phyloP scores from a whole-genome alignment of 2,888 invertebrate species.

The Pyrrhosoma nymphula region DNA sequence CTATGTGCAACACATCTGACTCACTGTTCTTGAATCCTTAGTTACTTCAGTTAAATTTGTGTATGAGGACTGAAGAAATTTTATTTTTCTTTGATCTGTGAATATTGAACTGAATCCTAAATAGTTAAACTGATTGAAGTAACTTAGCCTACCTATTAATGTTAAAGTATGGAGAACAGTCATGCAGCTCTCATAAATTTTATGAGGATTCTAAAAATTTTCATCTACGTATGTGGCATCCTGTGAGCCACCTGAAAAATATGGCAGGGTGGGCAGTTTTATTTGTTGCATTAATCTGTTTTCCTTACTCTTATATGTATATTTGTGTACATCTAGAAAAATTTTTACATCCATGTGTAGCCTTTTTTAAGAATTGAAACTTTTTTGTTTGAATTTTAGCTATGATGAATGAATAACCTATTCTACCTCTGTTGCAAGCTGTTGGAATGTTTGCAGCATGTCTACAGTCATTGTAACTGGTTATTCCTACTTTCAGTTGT shows the following conservation, averaged over 20 bases:
- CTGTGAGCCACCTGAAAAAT: too few species aligned
- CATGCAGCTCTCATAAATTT: not conserved
- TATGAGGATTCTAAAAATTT: not conserved
- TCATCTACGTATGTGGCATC: too few species aligned
- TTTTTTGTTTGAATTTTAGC: not conserved
- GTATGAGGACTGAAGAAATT: not conserved
- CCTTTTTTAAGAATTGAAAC: not conserved
- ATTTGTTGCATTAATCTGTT: not conserved
- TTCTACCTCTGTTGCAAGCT: constrained; percentile 36
- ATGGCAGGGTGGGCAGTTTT: too few species aligned
- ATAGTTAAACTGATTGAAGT: not conserved
- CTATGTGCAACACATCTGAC: not conserved
- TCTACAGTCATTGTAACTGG: constrained; percentile 28
- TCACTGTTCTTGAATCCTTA: not conserved
- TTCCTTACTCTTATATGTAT: not conserved
- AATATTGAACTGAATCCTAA: not conserved
- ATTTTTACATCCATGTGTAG: not conserved
- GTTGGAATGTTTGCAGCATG: not conserved
- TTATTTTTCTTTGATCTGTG: not conserved
- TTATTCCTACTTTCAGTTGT: not conserved
- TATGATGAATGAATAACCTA: not conserved
- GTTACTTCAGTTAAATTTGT: not conserved
- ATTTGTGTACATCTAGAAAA: not conserved
- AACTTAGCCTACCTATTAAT: not conserved
- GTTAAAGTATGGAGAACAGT: not conserved